Conservation (phyloP, 64 coral and sea anemone genomes). For the Acropora tenuis region DNA sequence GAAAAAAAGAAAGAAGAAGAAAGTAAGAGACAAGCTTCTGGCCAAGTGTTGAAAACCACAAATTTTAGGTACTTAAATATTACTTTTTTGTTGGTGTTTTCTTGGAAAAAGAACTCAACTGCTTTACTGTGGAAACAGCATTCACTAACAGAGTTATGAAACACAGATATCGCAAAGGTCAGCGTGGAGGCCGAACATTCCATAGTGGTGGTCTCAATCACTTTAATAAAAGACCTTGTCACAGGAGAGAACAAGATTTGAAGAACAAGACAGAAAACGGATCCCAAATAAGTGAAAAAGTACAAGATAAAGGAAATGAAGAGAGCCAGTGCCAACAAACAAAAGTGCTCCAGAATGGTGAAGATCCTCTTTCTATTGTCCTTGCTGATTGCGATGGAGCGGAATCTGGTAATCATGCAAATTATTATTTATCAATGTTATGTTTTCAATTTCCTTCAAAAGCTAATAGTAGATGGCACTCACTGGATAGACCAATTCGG, state of each 20-base stretch:
- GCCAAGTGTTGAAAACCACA: constrained; percentile 74
- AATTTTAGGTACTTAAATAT: constrained; percentile 60
- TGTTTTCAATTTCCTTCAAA: neutral
- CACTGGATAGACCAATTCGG: neutral
- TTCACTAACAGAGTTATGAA: too few species aligned
- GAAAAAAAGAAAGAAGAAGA: constrained; percentile 77
- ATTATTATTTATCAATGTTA: too few species aligned
- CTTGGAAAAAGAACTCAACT: too few species aligned
- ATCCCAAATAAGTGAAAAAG: neutral
- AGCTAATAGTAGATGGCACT: neutral
- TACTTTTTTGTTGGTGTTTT: too few species aligned
- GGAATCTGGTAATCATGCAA: neutral
- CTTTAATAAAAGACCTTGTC: neutral
- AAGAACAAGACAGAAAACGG: neutral
- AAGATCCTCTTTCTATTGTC: constrained; percentile 53
- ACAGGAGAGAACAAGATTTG: neutral
- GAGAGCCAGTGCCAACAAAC: neutral
- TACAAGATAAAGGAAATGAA: neutral
- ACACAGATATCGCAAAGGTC: constrained; percentile 39
- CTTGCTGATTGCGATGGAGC: constrained; percentile 9
- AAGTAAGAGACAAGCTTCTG: constrained; percentile 52
- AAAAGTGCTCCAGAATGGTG: constrained; percentile 3
- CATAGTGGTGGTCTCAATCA: constrained; percentile 42
- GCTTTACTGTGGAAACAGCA: too few species aligned
- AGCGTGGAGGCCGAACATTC: constrained; percentile 8